Percentiles rank a stretch among this genome's conserved stretches.
Evolutionary conservation across 2,113 vertebrate species (phyloP).

Genomic region (Leptobrachium ailaonicum): DNA sequence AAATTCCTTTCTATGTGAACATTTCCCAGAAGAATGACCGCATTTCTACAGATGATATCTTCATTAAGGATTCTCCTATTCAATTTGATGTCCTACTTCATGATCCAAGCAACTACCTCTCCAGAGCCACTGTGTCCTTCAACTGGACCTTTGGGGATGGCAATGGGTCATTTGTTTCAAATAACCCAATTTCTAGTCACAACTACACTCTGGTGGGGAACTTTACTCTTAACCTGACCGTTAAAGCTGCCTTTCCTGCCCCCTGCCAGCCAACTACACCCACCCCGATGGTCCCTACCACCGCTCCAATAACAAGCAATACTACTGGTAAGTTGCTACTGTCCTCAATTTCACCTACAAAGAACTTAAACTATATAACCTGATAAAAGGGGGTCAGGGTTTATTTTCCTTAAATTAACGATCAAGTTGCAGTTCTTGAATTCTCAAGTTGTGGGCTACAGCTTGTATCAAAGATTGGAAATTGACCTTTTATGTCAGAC

Average conservation of each 20-base stretch:
- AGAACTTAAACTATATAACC: too few relatives aligned
- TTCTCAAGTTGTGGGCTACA: too few relatives aligned
- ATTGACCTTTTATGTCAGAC: too few relatives aligned
- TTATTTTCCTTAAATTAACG: too few relatives aligned
- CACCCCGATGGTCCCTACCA: slow-evolving; percentile 60
- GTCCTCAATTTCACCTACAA: too few relatives aligned
- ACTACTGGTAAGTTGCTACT: slow-evolving; percentile 29
- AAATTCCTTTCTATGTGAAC: slow-evolving; percentile 81
- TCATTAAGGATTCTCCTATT: slow-evolving; percentile 80
- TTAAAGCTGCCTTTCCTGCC: slow-evolving; percentile 77
- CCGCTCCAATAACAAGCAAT: slow-evolving; percentile 13
- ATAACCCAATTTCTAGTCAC: slow-evolving; percentile 72
- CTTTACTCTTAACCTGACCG: slow-evolving; percentile 78
- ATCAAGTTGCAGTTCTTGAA: too few relatives aligned
- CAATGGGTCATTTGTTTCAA: slow-evolving; percentile 79
- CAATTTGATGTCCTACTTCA: slow-evolving; percentile 80
- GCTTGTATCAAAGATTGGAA: too few relatives aligned
- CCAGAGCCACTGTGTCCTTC: slow-evolving; percentile 77
- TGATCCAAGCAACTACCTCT: slow-evolving; percentile 88
- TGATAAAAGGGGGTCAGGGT: too few relatives aligned
- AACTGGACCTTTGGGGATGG: slow-evolving; percentile 90
- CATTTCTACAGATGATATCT: slow-evolving; percentile 79
- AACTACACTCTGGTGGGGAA: slow-evolving; percentile 75
- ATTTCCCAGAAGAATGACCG: slow-evolving; percentile 83
- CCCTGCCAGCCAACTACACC: slow-evolving; percentile 73